phyloP scores from a whole-genome alignment of 1,140 invertebrate genomes.

The Camponotus floridanus region DNA sequence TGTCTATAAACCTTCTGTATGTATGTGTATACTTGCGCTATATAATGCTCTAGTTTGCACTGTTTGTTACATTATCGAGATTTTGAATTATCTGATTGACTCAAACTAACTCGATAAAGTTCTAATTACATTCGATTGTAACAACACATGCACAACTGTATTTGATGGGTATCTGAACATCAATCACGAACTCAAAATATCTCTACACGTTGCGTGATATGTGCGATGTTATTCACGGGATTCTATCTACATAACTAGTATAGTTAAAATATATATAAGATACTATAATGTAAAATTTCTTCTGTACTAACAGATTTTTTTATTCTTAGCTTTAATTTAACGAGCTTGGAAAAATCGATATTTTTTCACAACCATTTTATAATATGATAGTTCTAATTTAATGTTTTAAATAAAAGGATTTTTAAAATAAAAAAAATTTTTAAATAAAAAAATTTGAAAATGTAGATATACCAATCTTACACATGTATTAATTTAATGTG shows the following conservation, averaged over 20 bases:
- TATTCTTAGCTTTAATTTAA: background rate
- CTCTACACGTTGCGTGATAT: constrained; percentile 18
- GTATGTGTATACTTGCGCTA: background rate
- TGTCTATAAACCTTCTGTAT: background rate
- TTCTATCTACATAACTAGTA: constrained; percentile 17
- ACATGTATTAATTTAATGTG: background rate
- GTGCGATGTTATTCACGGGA: constrained; percentile 36
- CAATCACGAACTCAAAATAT: constrained; percentile 2
- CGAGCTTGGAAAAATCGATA: background rate
- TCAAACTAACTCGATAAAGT: constrained; percentile 41
- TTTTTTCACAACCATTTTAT: background rate
- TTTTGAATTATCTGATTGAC: constrained; percentile 18
- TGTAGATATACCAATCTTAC: background rate
- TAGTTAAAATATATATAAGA: constrained; percentile 10
- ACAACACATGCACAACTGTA: background rate
- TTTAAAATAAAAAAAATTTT: background rate
- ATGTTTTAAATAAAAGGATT: background rate
- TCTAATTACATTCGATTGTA: constrained; percentile 21
- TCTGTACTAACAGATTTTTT: background rate
- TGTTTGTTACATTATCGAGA: constrained; percentile 16
- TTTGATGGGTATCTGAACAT: constrained; percentile 24
- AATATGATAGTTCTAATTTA: background rate
- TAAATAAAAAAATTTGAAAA: background rate
- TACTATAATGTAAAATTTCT: background rate
- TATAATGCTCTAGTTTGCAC: too few relatives aligned